Evolutionary conservation across 1,140 invertebrate genomes (phyloP).

Genomic region (Drosophila rhopaloa): DNA sequence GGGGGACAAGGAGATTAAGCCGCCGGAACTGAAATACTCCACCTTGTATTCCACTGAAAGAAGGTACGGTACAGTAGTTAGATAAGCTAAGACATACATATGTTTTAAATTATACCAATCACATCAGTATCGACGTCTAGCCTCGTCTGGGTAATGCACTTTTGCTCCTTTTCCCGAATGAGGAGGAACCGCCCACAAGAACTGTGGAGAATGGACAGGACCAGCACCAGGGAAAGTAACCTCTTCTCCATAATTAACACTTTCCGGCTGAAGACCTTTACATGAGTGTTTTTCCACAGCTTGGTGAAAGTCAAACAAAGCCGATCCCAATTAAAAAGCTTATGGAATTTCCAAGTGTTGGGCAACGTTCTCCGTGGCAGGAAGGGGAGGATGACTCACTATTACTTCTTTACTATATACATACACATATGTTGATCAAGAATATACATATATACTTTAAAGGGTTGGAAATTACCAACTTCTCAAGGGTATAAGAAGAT

Average conservation of each 20-base stretch:
- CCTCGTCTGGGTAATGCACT: conserved; percentile 99
- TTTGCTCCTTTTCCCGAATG: conserved; percentile 98
- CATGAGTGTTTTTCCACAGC: neutral
- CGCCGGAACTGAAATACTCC: conserved; percentile 94
- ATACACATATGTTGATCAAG: too few relatives aligned
- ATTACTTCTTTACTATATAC: too few relatives aligned
- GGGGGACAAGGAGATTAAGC: conserved; percentile 94
- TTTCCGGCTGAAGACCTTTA: too few relatives aligned
- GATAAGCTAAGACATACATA: too few relatives aligned
- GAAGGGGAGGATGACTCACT: neutral
- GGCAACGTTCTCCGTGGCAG: neutral
- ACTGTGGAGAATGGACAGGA: conserved; percentile 55
- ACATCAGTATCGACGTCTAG: conserved; percentile 99
- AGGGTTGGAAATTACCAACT: too few relatives aligned
- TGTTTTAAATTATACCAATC: conserved; percentile 89
- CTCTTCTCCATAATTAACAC: conserved; percentile 44
- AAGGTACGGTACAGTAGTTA: conserved; percentile 61
- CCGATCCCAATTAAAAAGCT: conserved; percentile 5
- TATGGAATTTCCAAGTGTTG: conserved; percentile 5
- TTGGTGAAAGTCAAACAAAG: neutral
- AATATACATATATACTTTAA: too few relatives aligned
- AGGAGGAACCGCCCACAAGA: conserved; percentile 94
- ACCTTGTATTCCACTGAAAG: conserved; percentile 97
- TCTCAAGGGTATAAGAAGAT: too few relatives aligned
- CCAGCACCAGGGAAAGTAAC: conserved; percentile 44